Percentiles rank a stretch among this genome's conserved stretches.
phyloP scores from a whole-genome alignment of 2,888 invertebrate genomes.

The Agonopterix arenella region DNA sequence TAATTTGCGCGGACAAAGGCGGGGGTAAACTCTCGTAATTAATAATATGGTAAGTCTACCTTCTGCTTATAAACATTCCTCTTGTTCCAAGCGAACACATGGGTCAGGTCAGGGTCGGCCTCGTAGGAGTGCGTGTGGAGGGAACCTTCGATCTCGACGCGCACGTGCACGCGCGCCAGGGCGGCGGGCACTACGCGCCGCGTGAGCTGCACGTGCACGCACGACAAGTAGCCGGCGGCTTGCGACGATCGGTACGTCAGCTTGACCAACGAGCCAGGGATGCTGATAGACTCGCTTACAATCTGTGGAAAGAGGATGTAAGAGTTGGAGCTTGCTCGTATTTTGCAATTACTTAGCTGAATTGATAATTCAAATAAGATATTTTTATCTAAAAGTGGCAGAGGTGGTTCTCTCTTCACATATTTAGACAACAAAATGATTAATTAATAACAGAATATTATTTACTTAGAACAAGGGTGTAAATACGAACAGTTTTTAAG shows the following conservation, averaged over 20 bases:
- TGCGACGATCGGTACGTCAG: conserved; percentile 97
- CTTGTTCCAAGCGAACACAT: conserved; percentile 99
- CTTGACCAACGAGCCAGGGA: conserved; percentile 95
- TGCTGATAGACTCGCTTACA: conserved; percentile 95
- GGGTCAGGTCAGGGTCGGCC: conserved; percentile 95
- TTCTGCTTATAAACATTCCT: conserved; percentile 98
- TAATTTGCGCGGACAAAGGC: too few relatives aligned
- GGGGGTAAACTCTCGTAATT: too few relatives aligned
- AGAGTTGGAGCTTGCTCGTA: too few relatives aligned
- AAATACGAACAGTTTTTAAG: too few relatives aligned
- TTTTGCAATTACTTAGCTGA: too few relatives aligned
- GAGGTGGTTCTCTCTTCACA: too few relatives aligned
- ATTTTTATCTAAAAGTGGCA: too few relatives aligned
- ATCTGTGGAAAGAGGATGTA: conserved; percentile 77
- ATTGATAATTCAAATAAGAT: too few relatives aligned
- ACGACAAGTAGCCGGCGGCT: conserved; percentile 95
- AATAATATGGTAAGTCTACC: conserved; percentile 41
- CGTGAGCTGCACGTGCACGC: conserved; percentile 93
- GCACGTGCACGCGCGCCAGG: conserved; percentile 92
- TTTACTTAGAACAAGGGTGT: too few relatives aligned
- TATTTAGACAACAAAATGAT: too few relatives aligned
- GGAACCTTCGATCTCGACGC: conserved; percentile 95
- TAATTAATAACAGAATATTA: too few relatives aligned
- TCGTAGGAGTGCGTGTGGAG: conserved; percentile 95
- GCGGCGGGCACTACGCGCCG: conserved; percentile 87